These are phyloP conservation scores for Dallia pectoralis DNA, from an alignment of 2,797 vertebrate species.

Conservation along the genomic window DNA sequence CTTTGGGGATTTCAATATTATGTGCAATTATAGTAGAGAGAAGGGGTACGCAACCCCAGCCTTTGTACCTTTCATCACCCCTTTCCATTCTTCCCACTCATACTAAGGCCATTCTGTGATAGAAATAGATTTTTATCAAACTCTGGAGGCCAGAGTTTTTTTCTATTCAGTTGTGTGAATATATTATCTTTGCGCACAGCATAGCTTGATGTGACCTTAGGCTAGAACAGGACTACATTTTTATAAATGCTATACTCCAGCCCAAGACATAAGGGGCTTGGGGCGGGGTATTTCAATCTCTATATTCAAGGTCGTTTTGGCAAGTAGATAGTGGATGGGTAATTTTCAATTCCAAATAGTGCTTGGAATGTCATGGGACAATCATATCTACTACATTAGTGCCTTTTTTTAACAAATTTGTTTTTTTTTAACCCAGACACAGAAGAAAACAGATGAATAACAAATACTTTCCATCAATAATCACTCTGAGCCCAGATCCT, in stretches of 20 bases:
- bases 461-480: too few species aligned
- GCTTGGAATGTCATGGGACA: not conserved
- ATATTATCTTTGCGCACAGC: slow-evolving; percentile 20
- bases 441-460: not conserved
- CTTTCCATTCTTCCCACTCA: not conserved
- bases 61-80: not conserved
- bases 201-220: slow-evolving; percentile 26
- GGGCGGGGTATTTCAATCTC: not conserved
- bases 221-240: slow-evolving; percentile 18
- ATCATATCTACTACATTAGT: not conserved
- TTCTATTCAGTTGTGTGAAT: slow-evolving; percentile 18
- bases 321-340: not conserved
- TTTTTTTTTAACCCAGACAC: not conserved
- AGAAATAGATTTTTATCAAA: slow-evolving; percentile 15
- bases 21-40: not conserved
- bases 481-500: not conserved
- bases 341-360: not conserved
- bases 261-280: slow-evolving; percentile 8
- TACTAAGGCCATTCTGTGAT: not conserved
- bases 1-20: slow-evolving; percentile 1
- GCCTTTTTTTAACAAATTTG: not conserved
- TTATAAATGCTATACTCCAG: slow-evolving; percentile 21
- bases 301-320: not conserved
- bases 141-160: slow-evolving; percentile 14
- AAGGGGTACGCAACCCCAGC: not conserved